These are phyloP conservation scores for Sinotaia quadrata DNA, from an alignment of 2,888 invertebrate genomes.

Conservation along the genomic window DNA sequence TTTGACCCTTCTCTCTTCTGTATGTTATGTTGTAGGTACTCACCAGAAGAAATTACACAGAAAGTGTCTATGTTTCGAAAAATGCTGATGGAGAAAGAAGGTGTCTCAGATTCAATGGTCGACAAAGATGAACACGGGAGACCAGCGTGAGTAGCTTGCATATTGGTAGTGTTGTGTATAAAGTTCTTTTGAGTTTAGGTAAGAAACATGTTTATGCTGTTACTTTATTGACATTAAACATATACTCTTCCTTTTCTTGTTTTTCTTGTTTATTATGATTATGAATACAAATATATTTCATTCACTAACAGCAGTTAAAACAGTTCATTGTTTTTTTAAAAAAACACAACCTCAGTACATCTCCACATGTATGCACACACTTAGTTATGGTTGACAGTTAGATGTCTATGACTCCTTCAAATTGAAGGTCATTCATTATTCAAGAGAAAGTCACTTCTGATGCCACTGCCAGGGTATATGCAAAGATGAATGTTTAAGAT, in stretches of 20 bases:
- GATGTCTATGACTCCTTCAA: too few species aligned
- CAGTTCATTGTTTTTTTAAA: too few species aligned
- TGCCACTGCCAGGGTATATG: too few species aligned
- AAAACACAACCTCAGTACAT: too few species aligned
- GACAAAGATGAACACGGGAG: constrained; percentile 86
- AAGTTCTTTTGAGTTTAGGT: not conserved
- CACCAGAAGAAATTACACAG: constrained; percentile 86
- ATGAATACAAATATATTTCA: too few species aligned
- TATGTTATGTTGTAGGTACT: constrained; percentile 80
- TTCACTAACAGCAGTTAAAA: too few species aligned
- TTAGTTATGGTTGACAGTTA: too few species aligned
- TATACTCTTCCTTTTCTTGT: not conserved
- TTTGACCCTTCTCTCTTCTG: not conserved
- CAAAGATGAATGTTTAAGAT: too few species aligned
- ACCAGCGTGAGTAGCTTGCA: constrained; percentile 78
- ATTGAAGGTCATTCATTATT: too few species aligned
- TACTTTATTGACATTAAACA: not conserved
- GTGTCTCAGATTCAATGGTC: constrained; percentile 58
- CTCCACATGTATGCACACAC: too few species aligned
- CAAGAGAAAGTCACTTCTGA: too few species aligned
- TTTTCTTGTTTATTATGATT: too few species aligned
- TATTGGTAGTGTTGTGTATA: not conserved
- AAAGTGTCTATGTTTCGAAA: constrained; percentile 91
- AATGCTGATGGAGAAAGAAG: constrained; percentile 82
- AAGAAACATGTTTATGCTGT: not conserved